phyloP scores from a whole-genome alignment of 2,113 vertebrate genomes.

The Cheilinus undulatus region DNA sequence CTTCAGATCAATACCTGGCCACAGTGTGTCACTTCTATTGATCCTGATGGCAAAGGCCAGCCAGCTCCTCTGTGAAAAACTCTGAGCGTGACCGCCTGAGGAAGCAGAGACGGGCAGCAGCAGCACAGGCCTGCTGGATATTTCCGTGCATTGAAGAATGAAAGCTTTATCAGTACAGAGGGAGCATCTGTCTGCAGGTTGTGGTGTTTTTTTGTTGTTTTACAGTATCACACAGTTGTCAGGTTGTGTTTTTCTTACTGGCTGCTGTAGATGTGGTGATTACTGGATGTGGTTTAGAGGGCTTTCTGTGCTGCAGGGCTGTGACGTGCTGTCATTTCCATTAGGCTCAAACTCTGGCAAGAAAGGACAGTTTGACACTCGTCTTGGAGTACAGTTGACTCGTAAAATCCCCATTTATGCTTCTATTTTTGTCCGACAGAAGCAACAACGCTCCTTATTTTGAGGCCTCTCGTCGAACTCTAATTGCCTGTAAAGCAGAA shows the following conservation, averaged over 20 bases:
- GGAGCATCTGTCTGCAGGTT: constrained; percentile 16
- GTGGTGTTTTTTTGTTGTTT: not conserved
- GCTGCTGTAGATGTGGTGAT: not conserved
- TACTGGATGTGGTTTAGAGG: not conserved
- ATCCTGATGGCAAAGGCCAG: constrained; percentile 34
- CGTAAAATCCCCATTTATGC: constrained; percentile 20
- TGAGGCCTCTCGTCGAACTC: constrained; percentile 1
- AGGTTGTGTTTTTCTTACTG: not conserved
- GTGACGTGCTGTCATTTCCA: constrained; percentile 64
- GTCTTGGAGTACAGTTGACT: constrained; percentile 25
- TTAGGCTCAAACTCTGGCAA: constrained; percentile 50
- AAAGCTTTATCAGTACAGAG: constrained; percentile 8
- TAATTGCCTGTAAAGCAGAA: not conserved
- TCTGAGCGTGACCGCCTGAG: not conserved
- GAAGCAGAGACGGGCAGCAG: constrained; percentile 2
- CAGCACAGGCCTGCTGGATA: constrained; percentile 10
- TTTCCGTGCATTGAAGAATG: constrained; percentile 18
- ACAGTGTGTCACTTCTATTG: constrained; percentile 30
- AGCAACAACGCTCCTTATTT: constrained; percentile 5
- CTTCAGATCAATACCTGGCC: constrained; percentile 40
- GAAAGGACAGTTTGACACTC: constrained; percentile 60
- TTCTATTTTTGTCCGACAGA: constrained; percentile 35
- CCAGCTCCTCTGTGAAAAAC: not conserved
- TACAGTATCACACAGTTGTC: constrained; percentile 2
- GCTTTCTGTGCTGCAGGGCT: constrained; percentile 19